Evolutionary conservation across 2,113 vertebrate species (phyloP), one percentile per base, ranked within the genome.

Genomic region (Rhadina sibilatrix): DNA sequence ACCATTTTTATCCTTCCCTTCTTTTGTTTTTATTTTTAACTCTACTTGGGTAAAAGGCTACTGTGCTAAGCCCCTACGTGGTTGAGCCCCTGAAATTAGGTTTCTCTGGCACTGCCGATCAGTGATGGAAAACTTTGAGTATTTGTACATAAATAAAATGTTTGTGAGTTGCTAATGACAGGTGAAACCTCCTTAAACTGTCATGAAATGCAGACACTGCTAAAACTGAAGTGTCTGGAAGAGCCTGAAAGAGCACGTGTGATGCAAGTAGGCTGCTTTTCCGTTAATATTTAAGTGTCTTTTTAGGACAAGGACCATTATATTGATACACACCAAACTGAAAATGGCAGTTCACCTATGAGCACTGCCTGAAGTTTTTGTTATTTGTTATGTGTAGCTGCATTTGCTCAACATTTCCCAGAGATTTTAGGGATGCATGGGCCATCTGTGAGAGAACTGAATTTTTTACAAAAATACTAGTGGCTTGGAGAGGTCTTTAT

Each of bases 261-360:
- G 21, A 77, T 82, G 61, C 23, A 93, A 95, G 52, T 68, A 61
- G 35, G 22, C 27, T 86, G 47, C 24, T 76, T 88, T 87, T 59
- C 42, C 40, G 81, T 94, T 75, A 93, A 92, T 86, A 85, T 75
- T 87, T 61, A 59, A 87, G 21, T 31, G 25, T 40, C 50, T 71
- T 93, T 87, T 71, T 83, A 76, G 44, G 35, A 79, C n/a, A 84
- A 72, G 68, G 37, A 77, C 40, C 74, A 47, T 24, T 68, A 68
- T 61, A 94, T 63, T 86, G 53, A 83, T 76, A 71, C 14, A 82
- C 47, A 54, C 3, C 12, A 87, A 96, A 93, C 3, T 53, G 53
- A 95, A 96, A 96, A 89, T 65, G 50, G 77, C 42, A 89, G 56
- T 52, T 83, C 46, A 93, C 42, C 52, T 70, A 44, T 57, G 21